Evolutionary conservation across 2,888 invertebrate genomes (phyloP).

Genomic region (Creontiades dilutus): DNA sequence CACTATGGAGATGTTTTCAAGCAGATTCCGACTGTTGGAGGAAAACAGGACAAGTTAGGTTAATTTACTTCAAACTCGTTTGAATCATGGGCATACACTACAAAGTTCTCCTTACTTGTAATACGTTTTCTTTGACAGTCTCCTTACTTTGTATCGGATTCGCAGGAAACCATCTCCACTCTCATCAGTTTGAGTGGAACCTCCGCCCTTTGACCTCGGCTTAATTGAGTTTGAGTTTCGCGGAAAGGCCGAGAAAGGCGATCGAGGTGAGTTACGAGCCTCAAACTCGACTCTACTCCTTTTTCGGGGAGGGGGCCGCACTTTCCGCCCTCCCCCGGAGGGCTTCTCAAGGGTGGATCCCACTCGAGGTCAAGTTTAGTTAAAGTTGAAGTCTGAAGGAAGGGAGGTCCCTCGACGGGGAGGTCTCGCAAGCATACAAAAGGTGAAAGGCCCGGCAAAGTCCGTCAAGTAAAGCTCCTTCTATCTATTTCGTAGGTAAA

Average conservation of each 20-base stretch:
- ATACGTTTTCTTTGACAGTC: no score
- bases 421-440: no score
- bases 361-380: conserved; percentile 15
- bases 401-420: no score
- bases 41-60: no score
- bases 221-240: neutral
- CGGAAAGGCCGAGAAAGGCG: neutral
- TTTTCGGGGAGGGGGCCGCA: neutral
- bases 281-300: conserved; percentile 6
- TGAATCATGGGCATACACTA: no score
- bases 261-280: conserved; percentile 18
- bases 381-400: neutral
- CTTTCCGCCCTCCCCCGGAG: neutral
- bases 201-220: neutral
- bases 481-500: no score
- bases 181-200: neutral
- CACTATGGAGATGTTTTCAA: no score
- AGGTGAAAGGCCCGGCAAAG: no score
- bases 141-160: neutral
- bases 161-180: neutral
- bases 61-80: no score
- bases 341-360: conserved; percentile 18
- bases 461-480: no score
- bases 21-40: no score
- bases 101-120: no score